Percentiles rank a stretch among this genome's conserved stretches.
Evolutionary conservation across 2,888 invertebrate genomes (phyloP).

Genomic region (Drosophila prolongata): DNA sequence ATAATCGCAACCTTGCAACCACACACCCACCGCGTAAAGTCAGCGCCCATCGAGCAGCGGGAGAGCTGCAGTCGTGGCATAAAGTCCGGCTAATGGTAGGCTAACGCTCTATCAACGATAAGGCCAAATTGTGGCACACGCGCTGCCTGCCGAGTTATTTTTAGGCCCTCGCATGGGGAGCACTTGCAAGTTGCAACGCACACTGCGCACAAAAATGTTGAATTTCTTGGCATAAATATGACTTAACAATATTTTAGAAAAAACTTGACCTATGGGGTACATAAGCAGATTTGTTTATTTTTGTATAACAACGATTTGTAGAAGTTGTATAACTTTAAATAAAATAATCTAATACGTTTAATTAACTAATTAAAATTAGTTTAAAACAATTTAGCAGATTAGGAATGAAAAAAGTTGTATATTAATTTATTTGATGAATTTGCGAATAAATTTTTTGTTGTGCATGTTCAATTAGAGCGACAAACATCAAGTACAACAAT

Average conservation of each 20-base stretch:
- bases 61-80: conserved; percentile 39
- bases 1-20: conserved; percentile 31
- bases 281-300: no score
- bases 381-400: no score
- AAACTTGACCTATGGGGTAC: no score
- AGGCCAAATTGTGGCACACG: conserved; percentile 77
- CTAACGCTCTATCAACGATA: conserved; percentile 78
- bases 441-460: neutral
- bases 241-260: no score
- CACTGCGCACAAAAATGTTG: neutral
- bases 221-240: no score
- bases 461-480: conserved; percentile 34
- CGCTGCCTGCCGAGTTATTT: conserved; percentile 63
- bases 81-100: conserved; percentile 75
- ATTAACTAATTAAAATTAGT: no score
- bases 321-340: neutral
- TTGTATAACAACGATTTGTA: no score
- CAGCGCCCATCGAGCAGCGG: conserved; percentile 23
- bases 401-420: no score
- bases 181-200: conserved; percentile 48
- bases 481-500: conserved; percentile 45
- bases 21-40: conserved; percentile 36
- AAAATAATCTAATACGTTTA: no score
- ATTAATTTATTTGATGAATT: neutral
- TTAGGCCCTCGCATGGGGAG: conserved; percentile 51